Evolutionary conservation across 1,140 invertebrate genomes (phyloP).

Genomic region (Brachionus koreanus): DNA sequence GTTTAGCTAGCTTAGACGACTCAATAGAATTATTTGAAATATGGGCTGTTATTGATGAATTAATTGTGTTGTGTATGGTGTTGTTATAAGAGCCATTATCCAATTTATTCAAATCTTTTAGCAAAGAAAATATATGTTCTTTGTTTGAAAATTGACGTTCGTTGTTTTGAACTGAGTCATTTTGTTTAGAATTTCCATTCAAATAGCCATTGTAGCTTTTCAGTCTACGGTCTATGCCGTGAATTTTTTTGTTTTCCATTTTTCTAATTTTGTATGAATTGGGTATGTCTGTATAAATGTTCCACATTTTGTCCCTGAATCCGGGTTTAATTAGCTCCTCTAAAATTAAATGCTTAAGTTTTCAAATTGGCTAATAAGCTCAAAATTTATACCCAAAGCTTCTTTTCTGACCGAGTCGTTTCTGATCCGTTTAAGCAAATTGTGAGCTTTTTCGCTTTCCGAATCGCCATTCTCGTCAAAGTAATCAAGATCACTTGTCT

Average conservation of each 20-base stretch:
- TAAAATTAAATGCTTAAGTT: background rate
- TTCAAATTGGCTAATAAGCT: background rate
- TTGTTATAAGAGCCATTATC: background rate
- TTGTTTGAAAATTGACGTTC: background rate
- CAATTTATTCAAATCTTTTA: conserved; percentile 25
- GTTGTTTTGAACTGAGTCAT: background rate
- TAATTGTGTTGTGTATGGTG: background rate
- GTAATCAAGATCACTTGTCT: conserved; percentile 13
- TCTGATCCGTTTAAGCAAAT: background rate
- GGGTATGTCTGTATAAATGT: conserved; percentile 3
- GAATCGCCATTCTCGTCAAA: conserved; percentile 4
- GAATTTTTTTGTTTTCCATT: conserved; percentile 30
- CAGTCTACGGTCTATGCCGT: conserved; percentile 12
- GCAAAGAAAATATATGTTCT: background rate
- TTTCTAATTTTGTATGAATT: conserved; percentile 23
- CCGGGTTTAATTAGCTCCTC: conserved; percentile 27
- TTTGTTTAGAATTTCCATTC: background rate
- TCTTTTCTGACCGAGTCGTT: conserved; percentile 13
- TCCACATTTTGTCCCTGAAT: conserved; percentile 24
- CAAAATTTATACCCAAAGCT: background rate
- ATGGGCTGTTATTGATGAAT: background rate
- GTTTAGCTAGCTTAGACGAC: background rate
- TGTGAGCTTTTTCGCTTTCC: background rate
- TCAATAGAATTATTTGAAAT: background rate
- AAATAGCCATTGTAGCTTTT: background rate